These are phyloP conservation scores for Leptinotarsa haldemani DNA, from an alignment of 2,888 invertebrate species.

Conservation along the genomic window DNA sequence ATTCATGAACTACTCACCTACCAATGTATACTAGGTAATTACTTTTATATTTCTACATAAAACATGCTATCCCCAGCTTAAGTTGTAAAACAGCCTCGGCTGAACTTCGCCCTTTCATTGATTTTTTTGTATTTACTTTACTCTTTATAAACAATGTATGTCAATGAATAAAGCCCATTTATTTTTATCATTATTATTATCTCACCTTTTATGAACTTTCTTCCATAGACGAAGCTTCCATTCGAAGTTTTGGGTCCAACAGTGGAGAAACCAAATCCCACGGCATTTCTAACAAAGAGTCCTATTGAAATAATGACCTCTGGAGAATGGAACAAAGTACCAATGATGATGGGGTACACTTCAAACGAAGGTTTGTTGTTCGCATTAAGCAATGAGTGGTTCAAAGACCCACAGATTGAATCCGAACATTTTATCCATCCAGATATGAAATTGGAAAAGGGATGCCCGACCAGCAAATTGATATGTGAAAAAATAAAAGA, in stretches of 20 bases:
- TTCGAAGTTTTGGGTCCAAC: conserved; percentile 28
- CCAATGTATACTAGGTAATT: too few relatives aligned
- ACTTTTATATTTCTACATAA: too few relatives aligned
- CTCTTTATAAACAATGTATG: too few relatives aligned
- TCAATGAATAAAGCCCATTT: too few relatives aligned
- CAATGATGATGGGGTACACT: conserved; percentile 43
- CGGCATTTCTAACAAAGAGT: conserved; percentile 42
- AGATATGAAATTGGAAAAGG: background rate
- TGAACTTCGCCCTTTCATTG: too few relatives aligned
- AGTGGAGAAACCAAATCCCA: conserved; percentile 31
- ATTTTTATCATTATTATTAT: too few relatives aligned
- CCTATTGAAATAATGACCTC: conserved; percentile 44
- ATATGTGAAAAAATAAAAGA: background rate
- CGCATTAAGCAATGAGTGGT: background rate
- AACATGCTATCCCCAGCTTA: too few relatives aligned
- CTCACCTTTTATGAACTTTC: background rate
- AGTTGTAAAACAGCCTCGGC: too few relatives aligned
- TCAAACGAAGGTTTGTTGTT: conserved; percentile 24
- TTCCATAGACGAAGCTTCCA: background rate
- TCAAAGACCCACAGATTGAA: background rate
- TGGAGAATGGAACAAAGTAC: conserved; percentile 48
- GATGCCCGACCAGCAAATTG: background rate
- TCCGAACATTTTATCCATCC: background rate
- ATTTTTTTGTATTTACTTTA: too few relatives aligned
- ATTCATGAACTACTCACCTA: too few relatives aligned